Conservation (phyloP, 2,113 vertebrate species). For the Cepphus grylle region DNA sequence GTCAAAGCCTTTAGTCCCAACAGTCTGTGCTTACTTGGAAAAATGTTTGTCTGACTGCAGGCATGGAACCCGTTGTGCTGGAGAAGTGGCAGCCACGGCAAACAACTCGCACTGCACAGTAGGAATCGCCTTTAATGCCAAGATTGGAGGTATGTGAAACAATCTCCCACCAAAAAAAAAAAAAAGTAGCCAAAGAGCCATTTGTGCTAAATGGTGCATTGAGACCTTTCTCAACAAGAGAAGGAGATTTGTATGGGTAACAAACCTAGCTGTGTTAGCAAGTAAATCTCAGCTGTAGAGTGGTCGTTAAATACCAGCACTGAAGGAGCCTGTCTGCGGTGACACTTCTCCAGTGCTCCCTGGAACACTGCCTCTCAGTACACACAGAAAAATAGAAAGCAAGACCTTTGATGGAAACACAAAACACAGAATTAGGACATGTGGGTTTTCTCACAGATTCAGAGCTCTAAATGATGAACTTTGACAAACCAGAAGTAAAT, state of each 20-base stretch:
- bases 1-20: not conserved
- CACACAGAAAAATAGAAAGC: not conserved
- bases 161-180: not conserved
- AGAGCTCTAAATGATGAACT: not conserved
- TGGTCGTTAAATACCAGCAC: not conserved
- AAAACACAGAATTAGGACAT: not conserved
- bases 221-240: not conserved
- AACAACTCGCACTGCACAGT: slow-evolving; percentile 98
- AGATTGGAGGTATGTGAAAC: slow-evolving; percentile 89
- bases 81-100: slow-evolving; percentile 95
- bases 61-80: slow-evolving; percentile 98
- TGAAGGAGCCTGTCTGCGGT: not conserved
- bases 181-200: not conserved
- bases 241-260: not conserved
- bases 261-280: not conserved
- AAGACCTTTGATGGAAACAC: not conserved
- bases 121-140: slow-evolving; percentile 96
- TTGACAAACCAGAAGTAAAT: not conserved
- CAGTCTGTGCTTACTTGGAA: slow-evolving; percentile 50
- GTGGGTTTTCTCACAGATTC: not conserved
- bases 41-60: slow-evolving; percentile 78
- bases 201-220: not conserved
- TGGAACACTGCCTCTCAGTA: not conserved
- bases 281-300: not conserved
- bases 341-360: not conserved